Evolutionary conservation across 2,797 vertebrate genomes (phyloP).

Genomic region (Macropus fuliginosus): DNA sequence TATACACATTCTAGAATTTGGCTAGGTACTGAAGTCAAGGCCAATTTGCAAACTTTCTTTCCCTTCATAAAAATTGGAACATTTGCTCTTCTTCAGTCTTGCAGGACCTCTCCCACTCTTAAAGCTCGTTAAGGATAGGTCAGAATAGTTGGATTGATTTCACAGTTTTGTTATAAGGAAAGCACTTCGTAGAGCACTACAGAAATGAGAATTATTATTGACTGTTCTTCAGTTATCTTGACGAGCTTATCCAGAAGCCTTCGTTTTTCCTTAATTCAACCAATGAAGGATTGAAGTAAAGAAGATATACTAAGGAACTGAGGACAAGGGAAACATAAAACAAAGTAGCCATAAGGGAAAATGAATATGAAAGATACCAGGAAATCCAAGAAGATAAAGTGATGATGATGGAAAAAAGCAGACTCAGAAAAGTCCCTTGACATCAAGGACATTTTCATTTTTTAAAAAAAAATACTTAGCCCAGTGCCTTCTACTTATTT

Average conservation of each 20-base stretch:
- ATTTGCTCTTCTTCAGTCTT: background rate
- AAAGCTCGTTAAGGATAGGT: background rate
- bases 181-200: background rate
- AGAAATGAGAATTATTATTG: background rate
- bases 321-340: background rate
- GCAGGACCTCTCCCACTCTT: background rate
- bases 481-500: background rate
- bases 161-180: background rate
- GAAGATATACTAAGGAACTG: no score
- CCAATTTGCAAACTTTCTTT: background rate
- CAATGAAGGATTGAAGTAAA: no score
- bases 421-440: conserved; percentile 3
- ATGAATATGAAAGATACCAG: background rate
- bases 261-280: no score
- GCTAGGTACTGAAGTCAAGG: background rate
- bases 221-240: no score
- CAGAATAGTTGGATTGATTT: background rate
- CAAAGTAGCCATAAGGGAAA: background rate
- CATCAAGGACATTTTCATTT: conserved; percentile 24
- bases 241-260: no score
- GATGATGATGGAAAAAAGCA: background rate
- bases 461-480: background rate
- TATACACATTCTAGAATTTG: background rate
- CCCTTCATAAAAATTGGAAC: background rate
- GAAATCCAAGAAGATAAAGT: background rate